phyloP scores from a whole-genome alignment of 2,113 vertebrate genomes.

The Gymnorhina tibicen region DNA sequence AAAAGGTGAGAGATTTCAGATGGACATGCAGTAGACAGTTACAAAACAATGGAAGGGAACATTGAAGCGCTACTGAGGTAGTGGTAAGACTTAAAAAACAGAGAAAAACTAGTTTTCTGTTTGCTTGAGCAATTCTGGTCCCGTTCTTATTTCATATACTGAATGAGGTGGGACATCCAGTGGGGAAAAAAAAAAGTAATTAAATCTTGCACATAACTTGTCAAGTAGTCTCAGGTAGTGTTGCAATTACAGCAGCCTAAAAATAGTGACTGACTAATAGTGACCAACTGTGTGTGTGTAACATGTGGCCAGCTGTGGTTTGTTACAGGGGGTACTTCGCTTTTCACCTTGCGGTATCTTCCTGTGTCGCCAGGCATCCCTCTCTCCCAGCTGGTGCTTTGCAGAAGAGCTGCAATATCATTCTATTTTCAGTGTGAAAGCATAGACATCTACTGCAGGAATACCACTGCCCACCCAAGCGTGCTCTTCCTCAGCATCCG shows the following conservation, averaged over 20 bases:
- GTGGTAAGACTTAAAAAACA: background rate
- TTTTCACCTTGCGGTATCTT: background rate
- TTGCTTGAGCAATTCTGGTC: background rate
- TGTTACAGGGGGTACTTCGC: rapidly evolving
- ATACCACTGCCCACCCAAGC: background rate
- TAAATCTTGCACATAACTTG: background rate
- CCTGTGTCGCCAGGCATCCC: background rate
- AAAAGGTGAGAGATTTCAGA: background rate
- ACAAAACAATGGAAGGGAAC: background rate
- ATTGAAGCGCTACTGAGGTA: background rate
- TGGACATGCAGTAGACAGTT: background rate
- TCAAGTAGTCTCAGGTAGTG: background rate
- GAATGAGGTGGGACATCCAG: background rate
- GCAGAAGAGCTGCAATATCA: background rate
- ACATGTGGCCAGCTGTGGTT: background rate
- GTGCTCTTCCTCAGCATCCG: background rate
- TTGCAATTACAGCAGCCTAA: background rate
- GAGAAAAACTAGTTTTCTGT: background rate
- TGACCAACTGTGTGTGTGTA: background rate
- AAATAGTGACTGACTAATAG: background rate
- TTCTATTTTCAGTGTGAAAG: background rate
- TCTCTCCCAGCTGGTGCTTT: background rate
- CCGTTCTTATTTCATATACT: background rate
- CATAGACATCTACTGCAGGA: background rate
- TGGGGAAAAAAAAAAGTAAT: background rate